Evolutionary conservation across 2,888 invertebrate species (phyloP), one percentile per base, ranked within the genome.

Genomic region (Catocala sponsa): DNA sequence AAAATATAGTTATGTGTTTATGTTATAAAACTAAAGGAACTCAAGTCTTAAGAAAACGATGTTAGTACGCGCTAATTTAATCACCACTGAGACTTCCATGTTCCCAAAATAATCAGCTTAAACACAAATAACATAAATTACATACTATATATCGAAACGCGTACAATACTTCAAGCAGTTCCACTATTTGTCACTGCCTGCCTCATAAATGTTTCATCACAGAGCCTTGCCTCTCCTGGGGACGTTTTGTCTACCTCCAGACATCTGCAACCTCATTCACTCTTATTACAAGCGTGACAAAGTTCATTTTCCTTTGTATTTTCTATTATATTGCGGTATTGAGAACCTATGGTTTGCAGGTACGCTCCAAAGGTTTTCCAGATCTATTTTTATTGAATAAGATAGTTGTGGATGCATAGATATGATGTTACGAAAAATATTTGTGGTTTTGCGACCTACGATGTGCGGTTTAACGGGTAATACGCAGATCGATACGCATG

Each of bases 181-280:
- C 75, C 54, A 60, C 75, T 74, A 76, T 78, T 76, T 76, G 78
- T 78, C 78, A 67, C 71, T 46, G 75, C 57, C 66, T 46, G 55
- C 48, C 78, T 76, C 75, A 76, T 76, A 78, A 78, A 76, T 76
- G 78, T 76, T 76, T 76, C 78, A 76, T 76, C 76, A 64, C 78
- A 43, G 51, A 58, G 55, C 62, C 35, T 59, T 50, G 15, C 35
- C 64, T 77, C 78, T 77, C 69, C 12, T 9, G 78, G 68, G 75
- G 33, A 62, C 67, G 57, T 78, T 78, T 69, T 69, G 62, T 69
- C 53, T 53, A 55, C 57, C 48, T 50, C 41, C 50, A 65, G 47
- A 38, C 43, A 64, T 63, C 43, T 69, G 57, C 69, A 9, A 38
- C 12, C 55, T 69, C 63, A 59, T 59, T 10, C 59, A 64, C 48